phyloP scores from a whole-genome alignment of 2,888 invertebrate species.

The Macropis europaea region DNA sequence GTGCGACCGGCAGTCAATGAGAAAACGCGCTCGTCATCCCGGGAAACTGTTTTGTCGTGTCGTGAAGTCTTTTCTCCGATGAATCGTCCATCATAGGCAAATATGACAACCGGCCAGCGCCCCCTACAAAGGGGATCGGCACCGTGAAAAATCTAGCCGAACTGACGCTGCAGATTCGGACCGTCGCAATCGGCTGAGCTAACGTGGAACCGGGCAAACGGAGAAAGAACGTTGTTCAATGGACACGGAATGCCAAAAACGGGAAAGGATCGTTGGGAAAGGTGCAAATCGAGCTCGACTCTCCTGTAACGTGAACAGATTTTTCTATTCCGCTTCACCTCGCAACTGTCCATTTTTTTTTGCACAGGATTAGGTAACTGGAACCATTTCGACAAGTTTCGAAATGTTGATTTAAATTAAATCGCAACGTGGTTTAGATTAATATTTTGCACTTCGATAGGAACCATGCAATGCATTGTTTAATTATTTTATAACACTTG shows the following conservation, averaged over 20 bases:
- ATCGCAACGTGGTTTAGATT: too few species aligned
- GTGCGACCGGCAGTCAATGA: conserved; percentile 69
- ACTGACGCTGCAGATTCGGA: conserved; percentile 78
- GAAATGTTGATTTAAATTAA: too few species aligned
- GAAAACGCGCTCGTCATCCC: conserved; percentile 76
- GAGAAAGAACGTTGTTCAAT: conserved; percentile 15
- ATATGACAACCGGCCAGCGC: conserved; percentile 79
- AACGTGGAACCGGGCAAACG: conserved; percentile 1
- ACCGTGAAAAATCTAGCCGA: conserved; percentile 77
- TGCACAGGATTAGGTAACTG: too few species aligned
- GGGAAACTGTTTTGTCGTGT: conserved; percentile 68
- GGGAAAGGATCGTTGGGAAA: conserved; percentile 28
- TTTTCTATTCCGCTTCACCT: too few species aligned
- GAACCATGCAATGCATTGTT: too few species aligned
- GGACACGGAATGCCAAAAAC: conserved; percentile 11
- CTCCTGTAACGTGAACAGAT: conserved; percentile 9
- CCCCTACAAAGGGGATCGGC: conserved; percentile 71
- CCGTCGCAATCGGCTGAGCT: conserved; percentile 56
- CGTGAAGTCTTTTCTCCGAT: conserved; percentile 57
- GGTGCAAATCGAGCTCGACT: conserved; percentile 37
- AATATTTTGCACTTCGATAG: too few species aligned
- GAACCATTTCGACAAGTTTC: too few species aligned
- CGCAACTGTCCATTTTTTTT: too few species aligned
- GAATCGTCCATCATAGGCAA: conserved; percentile 80
- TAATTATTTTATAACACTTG: too few species aligned